phyloP scores from a whole-genome alignment of 1,140 invertebrate species.

The Neodiprion pinetum region DNA sequence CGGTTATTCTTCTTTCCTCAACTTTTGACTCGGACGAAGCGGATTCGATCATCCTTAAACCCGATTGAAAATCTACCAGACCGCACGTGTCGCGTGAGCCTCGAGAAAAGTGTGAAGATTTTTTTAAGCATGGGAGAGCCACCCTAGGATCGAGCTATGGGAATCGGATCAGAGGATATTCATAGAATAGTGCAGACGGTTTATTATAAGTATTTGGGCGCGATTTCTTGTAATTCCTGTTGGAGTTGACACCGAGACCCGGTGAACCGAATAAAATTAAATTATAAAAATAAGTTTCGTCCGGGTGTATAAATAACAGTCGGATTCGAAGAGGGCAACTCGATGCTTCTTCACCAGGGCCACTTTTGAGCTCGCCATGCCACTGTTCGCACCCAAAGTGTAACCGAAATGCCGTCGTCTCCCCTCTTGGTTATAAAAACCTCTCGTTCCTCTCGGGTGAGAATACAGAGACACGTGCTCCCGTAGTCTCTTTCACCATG shows the following conservation, averaged over 20 bases:
- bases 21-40: too few species aligned
- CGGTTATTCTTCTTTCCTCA: too few species aligned
- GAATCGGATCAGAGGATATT: conserved; percentile 9
- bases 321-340: background rate
- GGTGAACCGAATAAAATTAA: background rate
- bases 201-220: too few species aligned
- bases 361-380: too few species aligned
- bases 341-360: too few species aligned
- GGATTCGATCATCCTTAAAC: too few species aligned
- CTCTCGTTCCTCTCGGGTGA: background rate
- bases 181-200: background rate
- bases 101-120: too few species aligned
- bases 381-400: too few species aligned
- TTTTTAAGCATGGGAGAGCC: too few species aligned
- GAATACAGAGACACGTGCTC: background rate
- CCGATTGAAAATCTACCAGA: too few species aligned
- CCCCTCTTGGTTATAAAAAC: background rate
- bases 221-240: background rate
- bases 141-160: background rate
- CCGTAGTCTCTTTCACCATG: background rate
- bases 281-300: background rate
- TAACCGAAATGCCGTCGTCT: background rate
- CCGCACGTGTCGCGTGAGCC: too few species aligned
- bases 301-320: conserved; percentile 1
- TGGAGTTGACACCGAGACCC: background rate